Percentiles rank a stretch among this genome's conserved stretches.
Conservation (phyloP, 2,113 vertebrate species). For the Glaucomys volans region DNA sequence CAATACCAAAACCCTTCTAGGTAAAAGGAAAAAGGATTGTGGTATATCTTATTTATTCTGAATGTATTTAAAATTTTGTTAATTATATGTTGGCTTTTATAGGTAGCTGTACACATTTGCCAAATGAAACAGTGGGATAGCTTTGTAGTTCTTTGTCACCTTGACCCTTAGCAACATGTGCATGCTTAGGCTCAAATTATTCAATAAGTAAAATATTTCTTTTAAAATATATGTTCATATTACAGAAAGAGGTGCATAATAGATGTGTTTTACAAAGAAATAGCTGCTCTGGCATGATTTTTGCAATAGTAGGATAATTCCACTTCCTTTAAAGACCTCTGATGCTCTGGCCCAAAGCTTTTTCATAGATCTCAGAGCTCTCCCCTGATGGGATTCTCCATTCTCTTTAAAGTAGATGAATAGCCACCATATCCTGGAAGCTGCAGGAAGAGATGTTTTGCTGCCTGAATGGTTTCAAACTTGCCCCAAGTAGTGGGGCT, state of each 20-base stretch:
- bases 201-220: conserved; percentile 34
- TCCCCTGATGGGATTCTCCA: background rate
- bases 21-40: background rate
- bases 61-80: background rate
- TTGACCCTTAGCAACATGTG: background rate
- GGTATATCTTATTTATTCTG: background rate
- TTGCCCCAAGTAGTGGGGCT: background rate
- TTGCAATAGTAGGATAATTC: background rate
- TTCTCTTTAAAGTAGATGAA: conserved; percentile 23
- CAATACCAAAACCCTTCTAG: background rate
- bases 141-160: background rate
- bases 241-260: background rate
- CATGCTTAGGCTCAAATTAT: background rate
- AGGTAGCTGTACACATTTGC: background rate
- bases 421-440: background rate
- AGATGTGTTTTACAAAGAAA: background rate
- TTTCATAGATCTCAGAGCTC: background rate
- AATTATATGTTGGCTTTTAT: background rate
- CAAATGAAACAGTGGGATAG: background rate
- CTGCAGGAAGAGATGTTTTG: background rate
- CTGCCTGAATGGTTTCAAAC: conserved; percentile 6
- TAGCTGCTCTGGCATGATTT: background rate
- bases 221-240: background rate
- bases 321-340: background rate
- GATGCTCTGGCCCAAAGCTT: background rate